Base-by-base conservation (phyloP, 2,888 invertebrate genomes). In the Lepidochitona cinerea region DNA sequence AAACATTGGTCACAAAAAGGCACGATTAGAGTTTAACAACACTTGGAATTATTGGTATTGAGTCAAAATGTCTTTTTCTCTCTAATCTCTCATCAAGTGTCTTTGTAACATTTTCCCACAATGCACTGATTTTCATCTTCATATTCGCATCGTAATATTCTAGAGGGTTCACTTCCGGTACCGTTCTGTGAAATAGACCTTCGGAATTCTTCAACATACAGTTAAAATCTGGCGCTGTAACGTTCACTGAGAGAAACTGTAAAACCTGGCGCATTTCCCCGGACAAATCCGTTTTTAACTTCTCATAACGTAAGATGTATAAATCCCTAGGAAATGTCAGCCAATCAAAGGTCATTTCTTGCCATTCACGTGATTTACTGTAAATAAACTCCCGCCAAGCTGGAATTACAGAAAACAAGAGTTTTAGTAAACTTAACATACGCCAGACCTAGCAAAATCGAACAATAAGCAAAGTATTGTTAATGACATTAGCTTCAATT, bases 281-380 rank as follows among this genome's bases (percentile, higher is more conserved):
- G 23, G 54, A 37, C 7, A 75, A 65, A n/a, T 79, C 67, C 9
- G 23, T 37, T 64, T 67, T 37, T 5, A 82, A 65, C 18, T 75
- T 67, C 14, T 75, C 73, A 37, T 79, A 82, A 32, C 64, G 67
- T 6, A 79, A 65, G 9, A 81, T 37, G 37, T 78, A 71, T n/a
- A 83, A 49, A 9, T 78, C 73, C 2, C 80, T 79, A 0, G 70
- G 9, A 53, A 79, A 83, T n/a, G 72, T 41, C 53, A 83, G 64
- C 83, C 83, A 83, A 32, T 78, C 77, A 0, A 68, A 59, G 70
- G 79, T 79, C 36, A 81, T 53, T 9, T 72, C 68, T 5, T 64
- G 68, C 82, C 83, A 83, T 5, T 65, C 68, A 9, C 67, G 53
- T 0, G 75, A 65, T n/a, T 66, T 68, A 1, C 68, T 66, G 6